Evolutionary conservation across 2,113 vertebrate genomes (phyloP).

Genomic region (Climacteris rufus): DNA sequence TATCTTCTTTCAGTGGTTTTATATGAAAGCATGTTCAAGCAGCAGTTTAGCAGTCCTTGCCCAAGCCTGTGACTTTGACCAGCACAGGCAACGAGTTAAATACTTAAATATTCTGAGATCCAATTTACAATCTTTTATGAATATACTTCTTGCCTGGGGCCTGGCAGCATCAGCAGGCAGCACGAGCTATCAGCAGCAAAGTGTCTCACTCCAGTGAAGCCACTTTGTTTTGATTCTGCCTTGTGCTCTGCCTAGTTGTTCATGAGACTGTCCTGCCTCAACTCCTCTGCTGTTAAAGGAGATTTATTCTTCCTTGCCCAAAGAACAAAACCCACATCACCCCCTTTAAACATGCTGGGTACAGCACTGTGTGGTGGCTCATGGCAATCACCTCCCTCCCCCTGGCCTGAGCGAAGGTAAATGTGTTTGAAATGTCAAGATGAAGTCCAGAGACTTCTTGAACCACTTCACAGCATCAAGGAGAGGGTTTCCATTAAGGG

Average conservation of each 20-base stretch:
- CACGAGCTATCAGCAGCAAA: background rate
- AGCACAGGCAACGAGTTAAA: background rate
- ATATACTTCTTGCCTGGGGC: background rate
- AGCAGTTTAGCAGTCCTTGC: background rate
- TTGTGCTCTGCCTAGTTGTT: background rate
- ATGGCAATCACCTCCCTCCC: background rate
- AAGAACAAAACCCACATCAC: background rate
- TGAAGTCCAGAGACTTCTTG: background rate
- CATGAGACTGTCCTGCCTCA: background rate
- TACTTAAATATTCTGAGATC: background rate
- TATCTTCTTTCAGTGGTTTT: background rate
- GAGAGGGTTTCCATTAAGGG: background rate
- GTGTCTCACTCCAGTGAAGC: background rate
- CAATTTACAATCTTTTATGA: background rate
- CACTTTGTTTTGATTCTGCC: background rate
- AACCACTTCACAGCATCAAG: background rate
- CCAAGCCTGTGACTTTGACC: background rate
- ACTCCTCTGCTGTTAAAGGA: background rate
- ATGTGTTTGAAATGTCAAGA: slow-evolving; percentile 22
- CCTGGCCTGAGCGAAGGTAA: background rate
- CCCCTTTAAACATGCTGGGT: background rate
- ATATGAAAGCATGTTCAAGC: background rate
- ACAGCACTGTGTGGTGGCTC: background rate
- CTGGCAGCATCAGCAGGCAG: background rate
- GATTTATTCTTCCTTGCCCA: background rate